Conservation (phyloP, 2,888 invertebrate species). For the Nemurella pictetii region DNA sequence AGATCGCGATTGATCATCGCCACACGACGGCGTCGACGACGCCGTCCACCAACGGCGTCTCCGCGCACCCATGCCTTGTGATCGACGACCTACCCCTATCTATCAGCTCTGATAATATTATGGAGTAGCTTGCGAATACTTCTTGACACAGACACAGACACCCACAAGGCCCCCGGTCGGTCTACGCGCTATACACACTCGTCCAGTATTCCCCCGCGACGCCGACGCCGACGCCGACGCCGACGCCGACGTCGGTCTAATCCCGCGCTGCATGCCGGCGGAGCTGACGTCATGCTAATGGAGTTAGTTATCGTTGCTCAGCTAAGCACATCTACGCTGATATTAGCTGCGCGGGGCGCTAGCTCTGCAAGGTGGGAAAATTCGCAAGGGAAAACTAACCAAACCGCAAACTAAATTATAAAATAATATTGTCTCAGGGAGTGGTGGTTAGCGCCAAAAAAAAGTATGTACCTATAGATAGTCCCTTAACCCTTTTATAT, state of each 20-base stretch:
- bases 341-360: background rate
- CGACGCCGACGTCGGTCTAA: constrained; percentile 18
- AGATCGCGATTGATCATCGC: background rate
- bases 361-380: background rate
- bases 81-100: background rate
- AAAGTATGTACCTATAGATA: background rate
- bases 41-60: background rate
- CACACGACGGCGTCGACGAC: background rate
- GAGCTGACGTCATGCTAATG: constrained; percentile 45
- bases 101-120: background rate
- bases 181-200: background rate
- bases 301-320: constrained; percentile 22
- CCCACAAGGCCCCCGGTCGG: background rate
- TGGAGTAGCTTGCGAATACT: background rate
- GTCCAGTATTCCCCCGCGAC: constrained; percentile 17
- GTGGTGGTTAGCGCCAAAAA: background rate
- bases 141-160: background rate
- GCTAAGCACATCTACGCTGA: constrained; percentile 6
- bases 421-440: constrained; percentile 24
- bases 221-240: constrained; percentile 32
- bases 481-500: constrained; percentile 7
- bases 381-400: constrained; percentile 16
- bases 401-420: constrained; percentile 17
- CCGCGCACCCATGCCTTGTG: background rate
- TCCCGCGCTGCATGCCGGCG: constrained; percentile 24